A percentile compares a stretch with the other conserved stretches of the same genome.
Evolutionary conservation across 1,140 invertebrate genomes (phyloP).

Genomic region (Heliconius nattereri): DNA sequence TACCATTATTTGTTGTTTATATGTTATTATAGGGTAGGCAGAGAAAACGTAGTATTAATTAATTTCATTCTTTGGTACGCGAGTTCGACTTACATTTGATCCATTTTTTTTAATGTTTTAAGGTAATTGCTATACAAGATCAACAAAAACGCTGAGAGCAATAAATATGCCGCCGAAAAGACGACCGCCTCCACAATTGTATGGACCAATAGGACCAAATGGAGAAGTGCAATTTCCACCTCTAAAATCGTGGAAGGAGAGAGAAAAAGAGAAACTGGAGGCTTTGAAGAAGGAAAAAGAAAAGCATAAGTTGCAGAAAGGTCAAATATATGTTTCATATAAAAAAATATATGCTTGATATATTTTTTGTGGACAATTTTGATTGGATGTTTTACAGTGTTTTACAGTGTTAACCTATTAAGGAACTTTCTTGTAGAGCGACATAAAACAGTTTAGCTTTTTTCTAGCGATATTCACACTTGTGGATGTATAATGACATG

Average conservation of each 20-base stretch:
- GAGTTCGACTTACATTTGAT: too few species aligned
- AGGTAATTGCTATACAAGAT: slow-evolving; percentile 66
- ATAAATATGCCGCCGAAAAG: slow-evolving; percentile 66
- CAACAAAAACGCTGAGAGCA: slow-evolving; percentile 57
- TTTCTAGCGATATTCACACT: too few species aligned
- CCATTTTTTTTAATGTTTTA: not conserved
- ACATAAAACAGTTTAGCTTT: too few species aligned
- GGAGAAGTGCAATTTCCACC: slow-evolving; percentile 69
- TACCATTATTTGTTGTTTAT: not conserved
- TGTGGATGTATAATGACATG: too few species aligned
- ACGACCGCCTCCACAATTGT: slow-evolving; percentile 50
- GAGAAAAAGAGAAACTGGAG: slow-evolving; percentile 58
- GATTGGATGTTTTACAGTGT: not conserved
- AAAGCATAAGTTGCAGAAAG: slow-evolving; percentile 64
- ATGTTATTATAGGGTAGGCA: too few species aligned
- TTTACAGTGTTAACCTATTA: not conserved
- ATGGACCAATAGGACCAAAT: slow-evolving; percentile 63
- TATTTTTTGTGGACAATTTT: not conserved
- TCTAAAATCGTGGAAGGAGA: slow-evolving; percentile 58
- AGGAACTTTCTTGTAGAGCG: not conserved
- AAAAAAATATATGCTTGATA: not conserved
- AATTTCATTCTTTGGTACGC: too few species aligned
- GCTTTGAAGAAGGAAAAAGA: slow-evolving; percentile 51
- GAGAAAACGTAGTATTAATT: too few species aligned
- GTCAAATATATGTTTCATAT: slow-evolving; percentile 34